phyloP scores from a whole-genome alignment of 1,140 invertebrate species.

The Cyclina sinensis region DNA sequence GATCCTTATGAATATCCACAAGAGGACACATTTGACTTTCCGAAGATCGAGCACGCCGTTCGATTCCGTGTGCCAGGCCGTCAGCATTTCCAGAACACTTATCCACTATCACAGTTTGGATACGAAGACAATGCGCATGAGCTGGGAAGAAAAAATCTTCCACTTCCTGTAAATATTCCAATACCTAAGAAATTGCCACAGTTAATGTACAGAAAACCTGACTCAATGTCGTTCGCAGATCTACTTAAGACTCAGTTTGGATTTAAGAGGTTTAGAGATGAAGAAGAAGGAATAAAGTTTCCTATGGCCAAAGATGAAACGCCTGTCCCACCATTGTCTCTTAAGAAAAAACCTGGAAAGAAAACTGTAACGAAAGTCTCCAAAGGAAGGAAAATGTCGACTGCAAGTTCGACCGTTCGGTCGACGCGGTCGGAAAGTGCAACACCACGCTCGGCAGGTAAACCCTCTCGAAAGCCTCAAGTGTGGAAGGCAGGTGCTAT shows the following conservation, averaged over 20 bases:
- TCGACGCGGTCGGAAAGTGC: background rate
- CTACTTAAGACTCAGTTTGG: slow-evolving; percentile 32
- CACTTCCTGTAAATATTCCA: slow-evolving; percentile 41
- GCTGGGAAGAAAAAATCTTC: slow-evolving; percentile 26
- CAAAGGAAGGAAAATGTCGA: background rate
- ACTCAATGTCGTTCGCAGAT: slow-evolving; percentile 28
- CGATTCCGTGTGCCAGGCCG: slow-evolving; percentile 46
- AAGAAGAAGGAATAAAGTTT: slow-evolving; percentile 42
- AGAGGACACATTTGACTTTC: slow-evolving; percentile 48
- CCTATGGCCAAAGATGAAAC: background rate
- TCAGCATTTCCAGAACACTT: slow-evolving; percentile 43
- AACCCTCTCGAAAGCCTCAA: background rate
- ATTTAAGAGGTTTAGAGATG: slow-evolving; percentile 5
- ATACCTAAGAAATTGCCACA: slow-evolving; percentile 60
- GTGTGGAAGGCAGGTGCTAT: background rate
- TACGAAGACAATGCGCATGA: slow-evolving; percentile 9
- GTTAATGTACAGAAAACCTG: slow-evolving; percentile 45
- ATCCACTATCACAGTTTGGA: slow-evolving; percentile 57
- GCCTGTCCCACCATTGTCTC: slow-evolving; percentile 15
- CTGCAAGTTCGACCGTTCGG: background rate
- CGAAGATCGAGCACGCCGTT: slow-evolving; percentile 40
- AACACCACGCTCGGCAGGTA: background rate
- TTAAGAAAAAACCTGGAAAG: slow-evolving; percentile 35
- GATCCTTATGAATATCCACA: slow-evolving; percentile 44
- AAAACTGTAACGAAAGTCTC: background rate